Evolutionary conservation across 2,113 vertebrate species (phyloP).

Genomic region (Odontophorus gujanensis): DNA sequence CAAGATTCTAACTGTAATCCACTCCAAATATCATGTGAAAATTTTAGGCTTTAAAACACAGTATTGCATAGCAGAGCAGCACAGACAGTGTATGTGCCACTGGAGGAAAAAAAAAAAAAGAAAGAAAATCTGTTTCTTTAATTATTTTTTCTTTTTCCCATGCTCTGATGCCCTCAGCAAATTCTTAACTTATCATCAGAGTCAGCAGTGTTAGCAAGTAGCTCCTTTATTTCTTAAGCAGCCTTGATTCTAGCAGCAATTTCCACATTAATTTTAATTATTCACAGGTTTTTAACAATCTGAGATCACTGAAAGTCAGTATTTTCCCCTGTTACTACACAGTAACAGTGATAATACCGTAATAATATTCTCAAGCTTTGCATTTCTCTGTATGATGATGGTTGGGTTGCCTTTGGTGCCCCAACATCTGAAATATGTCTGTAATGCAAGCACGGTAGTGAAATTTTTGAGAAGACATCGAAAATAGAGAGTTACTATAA

Average conservation of each 20-base stretch:
- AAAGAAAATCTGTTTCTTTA: background rate
- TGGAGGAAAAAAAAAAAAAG: background rate
- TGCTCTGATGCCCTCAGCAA: conserved; percentile 23
- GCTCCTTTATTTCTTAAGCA: conserved; percentile 44
- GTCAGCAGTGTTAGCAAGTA: conserved; percentile 10
- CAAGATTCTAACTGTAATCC: background rate
- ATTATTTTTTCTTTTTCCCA: background rate
- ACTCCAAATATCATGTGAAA: background rate
- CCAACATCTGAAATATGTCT: background rate
- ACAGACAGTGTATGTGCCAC: background rate
- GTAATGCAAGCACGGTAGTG: background rate
- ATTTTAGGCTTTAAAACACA: background rate
- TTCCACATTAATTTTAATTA: conserved; percentile 58
- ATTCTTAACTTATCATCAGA: conserved; percentile 22
- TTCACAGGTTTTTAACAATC: conserved; percentile 33
- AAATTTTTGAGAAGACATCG: background rate
- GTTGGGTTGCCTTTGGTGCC: background rate
- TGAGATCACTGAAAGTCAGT: conserved; percentile 36
- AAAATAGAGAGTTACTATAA: background rate
- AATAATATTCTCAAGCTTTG: background rate
- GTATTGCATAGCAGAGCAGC: background rate
- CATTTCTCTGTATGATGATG: background rate
- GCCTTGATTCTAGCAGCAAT: conserved; percentile 9
- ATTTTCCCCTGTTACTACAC: conserved; percentile 8
- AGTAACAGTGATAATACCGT: background rate